Evolutionary conservation across 2,113 vertebrate genomes (phyloP), one percentile per base, ranked within the genome.

Genomic region (Triplophysa dalaica): DNA sequence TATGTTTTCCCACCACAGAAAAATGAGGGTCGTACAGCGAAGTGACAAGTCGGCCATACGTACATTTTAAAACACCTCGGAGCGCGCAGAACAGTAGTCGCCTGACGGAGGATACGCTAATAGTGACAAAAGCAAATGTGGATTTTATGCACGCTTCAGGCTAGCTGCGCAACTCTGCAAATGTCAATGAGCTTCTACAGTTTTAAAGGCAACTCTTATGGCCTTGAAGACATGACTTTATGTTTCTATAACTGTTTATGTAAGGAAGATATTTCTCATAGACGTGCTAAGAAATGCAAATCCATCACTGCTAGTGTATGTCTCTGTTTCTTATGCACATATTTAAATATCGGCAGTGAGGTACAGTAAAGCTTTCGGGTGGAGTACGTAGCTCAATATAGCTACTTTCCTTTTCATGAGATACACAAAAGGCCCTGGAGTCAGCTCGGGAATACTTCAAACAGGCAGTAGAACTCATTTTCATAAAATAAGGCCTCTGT

Each of bases 71-170:
- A 64, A 11, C 22, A 63, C 48, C 64, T 83, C 43, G 66, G 61
- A 70, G 74, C 82, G 61, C 45, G 8, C 72, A 77, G 48, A n/a
- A 48, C 19, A n/a, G 4, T 48, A 74, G 67, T 69, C 58, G 70
- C 26, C 70, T 29, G 69, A 29, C 21, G 26, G 50, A 75, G 61
- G 50, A 73, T 65, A 76, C 38, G 26, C 41, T 72, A 77, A 83
- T 61, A 26, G 74, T 48, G 48, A 56, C 48, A 45, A 80, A 65
- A 56, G 79, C 50, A 45, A 63, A 69, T 54, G n/a, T 56, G 75
- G 63, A 67, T 21, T 77, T 72, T 67, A 73, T 61, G 12, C 26
- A 24, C 10, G 56, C 50, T 26, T 67, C 16, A 69, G 64, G 52
- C 65, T 48, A 48, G 17, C 22, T 2, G 50, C 1, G 21, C 48